A percentile compares a stretch with the other conserved stretches of the same genome.
Evolutionary conservation across 2,888 invertebrate genomes (phyloP).

Genomic region (Ramazzottius varieornatus): DNA sequence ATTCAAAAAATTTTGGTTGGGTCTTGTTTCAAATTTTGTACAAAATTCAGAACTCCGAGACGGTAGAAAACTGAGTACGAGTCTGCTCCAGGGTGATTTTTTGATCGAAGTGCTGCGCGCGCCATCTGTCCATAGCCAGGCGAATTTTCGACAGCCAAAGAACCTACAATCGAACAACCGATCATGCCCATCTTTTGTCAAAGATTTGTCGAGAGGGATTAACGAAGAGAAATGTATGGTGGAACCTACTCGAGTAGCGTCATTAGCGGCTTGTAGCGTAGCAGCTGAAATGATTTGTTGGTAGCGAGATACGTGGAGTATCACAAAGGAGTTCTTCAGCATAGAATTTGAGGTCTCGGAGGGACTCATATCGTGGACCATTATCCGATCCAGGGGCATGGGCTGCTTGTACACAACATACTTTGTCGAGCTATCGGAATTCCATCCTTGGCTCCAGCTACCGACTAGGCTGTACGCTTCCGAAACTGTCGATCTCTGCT

Average conservation of each 20-base stretch:
- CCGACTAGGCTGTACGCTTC: too few relatives aligned
- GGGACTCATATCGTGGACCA: conserved; percentile 19
- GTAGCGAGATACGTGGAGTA: conserved; percentile 22
- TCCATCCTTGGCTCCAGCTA: too few relatives aligned
- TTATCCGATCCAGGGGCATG: conserved; percentile 21
- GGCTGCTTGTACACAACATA: conserved; percentile 21
- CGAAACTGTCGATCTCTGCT: neutral
- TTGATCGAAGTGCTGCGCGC: neutral
- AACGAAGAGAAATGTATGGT: too few relatives aligned
- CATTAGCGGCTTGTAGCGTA: conserved; percentile 19
- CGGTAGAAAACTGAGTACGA: neutral
- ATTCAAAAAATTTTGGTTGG: too few relatives aligned
- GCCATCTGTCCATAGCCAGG: neutral
- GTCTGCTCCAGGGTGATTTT: neutral
- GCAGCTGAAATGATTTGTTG: conserved; percentile 23
- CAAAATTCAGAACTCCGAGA: neutral
- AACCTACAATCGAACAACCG: neutral
- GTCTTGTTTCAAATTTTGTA: too few relatives aligned
- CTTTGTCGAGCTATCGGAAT: neutral
- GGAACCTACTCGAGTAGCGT: conserved; percentile 17
- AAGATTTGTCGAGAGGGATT: too few relatives aligned
- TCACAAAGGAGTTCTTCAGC: conserved; percentile 20
- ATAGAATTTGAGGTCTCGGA: conserved; percentile 10
- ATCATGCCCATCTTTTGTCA: neutral
- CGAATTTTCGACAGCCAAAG: neutral